Percentiles rank a stretch among this genome's conserved stretches.
phyloP scores from a whole-genome alignment of 2,888 invertebrate genomes.

The Protonemura montana region DNA sequence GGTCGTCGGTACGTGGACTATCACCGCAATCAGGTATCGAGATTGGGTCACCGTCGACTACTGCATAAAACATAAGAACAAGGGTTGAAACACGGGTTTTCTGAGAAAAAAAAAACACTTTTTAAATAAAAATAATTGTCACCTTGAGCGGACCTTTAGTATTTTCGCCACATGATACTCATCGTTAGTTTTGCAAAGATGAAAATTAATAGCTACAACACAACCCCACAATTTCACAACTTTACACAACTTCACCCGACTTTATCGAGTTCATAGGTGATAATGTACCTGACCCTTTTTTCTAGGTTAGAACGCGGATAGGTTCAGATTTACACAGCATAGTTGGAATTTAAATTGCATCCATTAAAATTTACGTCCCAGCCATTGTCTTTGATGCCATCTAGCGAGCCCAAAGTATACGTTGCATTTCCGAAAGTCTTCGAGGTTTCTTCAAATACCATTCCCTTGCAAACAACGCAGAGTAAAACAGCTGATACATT shows the following conservation, averaged over 20 bases:
- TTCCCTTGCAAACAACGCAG: no score
- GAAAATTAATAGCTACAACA: no score
- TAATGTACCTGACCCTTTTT: not conserved
- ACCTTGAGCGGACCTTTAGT: not conserved
- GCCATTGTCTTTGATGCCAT: not conserved
- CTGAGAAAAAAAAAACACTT: not conserved
- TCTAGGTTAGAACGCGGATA: not conserved
- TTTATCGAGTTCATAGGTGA: not conserved
- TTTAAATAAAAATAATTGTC: not conserved
- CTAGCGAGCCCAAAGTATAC: not conserved
- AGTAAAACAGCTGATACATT: no score
- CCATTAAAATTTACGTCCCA: not conserved
- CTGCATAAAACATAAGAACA: not conserved
- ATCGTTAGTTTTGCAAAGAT: not conserved
- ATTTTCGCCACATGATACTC: not conserved
- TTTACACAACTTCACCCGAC: no score
- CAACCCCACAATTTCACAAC: no score
- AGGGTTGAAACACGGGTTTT: not conserved
- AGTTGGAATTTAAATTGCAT: conserved; percentile 4
- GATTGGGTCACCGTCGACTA: not conserved
- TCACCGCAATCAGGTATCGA: not conserved
- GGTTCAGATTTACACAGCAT: not conserved
- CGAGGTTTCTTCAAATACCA: no score
- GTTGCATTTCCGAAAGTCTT: not conserved
- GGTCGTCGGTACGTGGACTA: not conserved